Evolutionary conservation across 2,113 vertebrate species (phyloP).

Genomic region (Emydocephalus ijimae): DNA sequence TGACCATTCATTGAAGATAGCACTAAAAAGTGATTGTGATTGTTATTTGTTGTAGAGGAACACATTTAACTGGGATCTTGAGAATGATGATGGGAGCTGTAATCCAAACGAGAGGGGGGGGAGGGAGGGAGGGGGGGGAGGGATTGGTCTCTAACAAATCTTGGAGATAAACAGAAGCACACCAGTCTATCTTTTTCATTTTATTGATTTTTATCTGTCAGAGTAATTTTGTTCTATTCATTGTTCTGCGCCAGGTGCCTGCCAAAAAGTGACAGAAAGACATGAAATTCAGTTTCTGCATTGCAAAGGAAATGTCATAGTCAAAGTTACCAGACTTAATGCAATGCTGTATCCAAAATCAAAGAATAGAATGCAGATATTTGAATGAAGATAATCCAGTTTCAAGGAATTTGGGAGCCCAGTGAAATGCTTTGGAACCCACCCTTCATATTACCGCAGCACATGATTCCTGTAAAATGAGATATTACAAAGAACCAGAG

Average conservation of each 20-base stretch:
- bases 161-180: background rate
- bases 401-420: background rate
- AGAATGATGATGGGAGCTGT: background rate
- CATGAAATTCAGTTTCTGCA: background rate
- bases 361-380: background rate
- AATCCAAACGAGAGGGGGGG: background rate
- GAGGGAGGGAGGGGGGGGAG: too few relatives aligned
- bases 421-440: background rate
- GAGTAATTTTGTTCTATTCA: background rate
- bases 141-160: background rate
- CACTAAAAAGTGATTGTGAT: background rate
- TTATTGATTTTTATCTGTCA: background rate
- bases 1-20: background rate
- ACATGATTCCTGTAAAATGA: background rate
- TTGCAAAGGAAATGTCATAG: background rate
- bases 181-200: background rate
- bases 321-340: background rate
- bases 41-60: background rate
- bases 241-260: background rate
- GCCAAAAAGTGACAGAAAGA: background rate
- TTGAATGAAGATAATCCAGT: constrained; percentile 3
- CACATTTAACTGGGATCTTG: background rate
- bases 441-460: background rate
- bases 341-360: background rate
- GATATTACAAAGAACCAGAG: background rate